A percentile compares a stretch with the other conserved stretches of the same genome.
phyloP scores from a whole-genome alignment of 2,888 invertebrate genomes.

The Cyclophora punctaria region DNA sequence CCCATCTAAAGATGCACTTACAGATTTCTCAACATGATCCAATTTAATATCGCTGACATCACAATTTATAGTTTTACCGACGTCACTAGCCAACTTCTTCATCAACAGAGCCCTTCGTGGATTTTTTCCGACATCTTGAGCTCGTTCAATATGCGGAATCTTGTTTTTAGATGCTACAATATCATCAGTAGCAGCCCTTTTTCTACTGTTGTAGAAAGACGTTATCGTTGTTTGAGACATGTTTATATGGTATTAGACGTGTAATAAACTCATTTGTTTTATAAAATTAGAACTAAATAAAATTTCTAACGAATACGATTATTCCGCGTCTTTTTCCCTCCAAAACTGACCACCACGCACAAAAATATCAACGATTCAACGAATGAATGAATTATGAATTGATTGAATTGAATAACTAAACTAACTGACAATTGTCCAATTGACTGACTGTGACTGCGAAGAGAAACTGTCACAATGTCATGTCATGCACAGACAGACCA shows the following conservation, averaged over 20 bases:
- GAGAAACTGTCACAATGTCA: too few species aligned
- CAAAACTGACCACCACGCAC: conserved; percentile 19
- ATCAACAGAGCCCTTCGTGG: conserved; percentile 19
- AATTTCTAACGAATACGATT: too few species aligned
- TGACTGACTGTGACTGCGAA: too few species aligned
- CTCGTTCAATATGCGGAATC: conserved; percentile 45
- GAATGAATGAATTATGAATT: background rate
- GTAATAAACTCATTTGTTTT: too few species aligned
- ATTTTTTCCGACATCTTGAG: conserved; percentile 34
- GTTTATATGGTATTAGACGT: conserved; percentile 1
- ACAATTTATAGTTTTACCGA: conserved; percentile 1
- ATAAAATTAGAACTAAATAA: too few species aligned
- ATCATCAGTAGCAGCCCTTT: conserved; percentile 83
- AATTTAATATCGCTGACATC: background rate
- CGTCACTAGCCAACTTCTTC: conserved; percentile 21
- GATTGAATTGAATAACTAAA: too few species aligned
- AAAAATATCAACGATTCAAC: background rate
- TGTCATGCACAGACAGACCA: too few species aligned
- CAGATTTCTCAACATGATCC: conserved; percentile 8
- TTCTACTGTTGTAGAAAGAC: conserved; percentile 84
- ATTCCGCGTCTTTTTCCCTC: conserved; percentile 30
- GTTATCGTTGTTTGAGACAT: conserved; percentile 88
- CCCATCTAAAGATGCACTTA: conserved; percentile 2
- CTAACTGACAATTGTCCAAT: too few species aligned
- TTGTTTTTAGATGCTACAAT: conserved; percentile 70